These are phyloP conservation scores for Lineus longissimus DNA, from an alignment of 1,140 invertebrate genomes.

Conservation along the genomic window DNA sequence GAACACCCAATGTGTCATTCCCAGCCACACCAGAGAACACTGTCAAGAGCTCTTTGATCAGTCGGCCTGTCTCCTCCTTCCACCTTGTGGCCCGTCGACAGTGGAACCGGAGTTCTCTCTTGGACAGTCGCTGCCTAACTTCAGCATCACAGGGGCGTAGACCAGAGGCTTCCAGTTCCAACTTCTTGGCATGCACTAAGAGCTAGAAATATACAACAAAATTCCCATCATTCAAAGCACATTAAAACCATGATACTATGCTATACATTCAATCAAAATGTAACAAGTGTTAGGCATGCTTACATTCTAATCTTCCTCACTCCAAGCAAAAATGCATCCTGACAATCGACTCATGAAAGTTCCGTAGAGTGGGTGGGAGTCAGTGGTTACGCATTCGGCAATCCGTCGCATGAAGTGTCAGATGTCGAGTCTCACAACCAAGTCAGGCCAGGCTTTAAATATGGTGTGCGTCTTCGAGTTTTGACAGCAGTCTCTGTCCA, in stretches of 20 bases:
- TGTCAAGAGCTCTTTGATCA: not conserved
- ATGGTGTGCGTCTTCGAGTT: not conserved
- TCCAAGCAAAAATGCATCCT: conserved; percentile 15
- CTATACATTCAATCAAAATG: no score
- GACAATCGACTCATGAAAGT: conserved; percentile 12
- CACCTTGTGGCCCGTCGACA: conserved; percentile 11
- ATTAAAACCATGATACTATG: no score
- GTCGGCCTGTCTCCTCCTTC: not conserved
- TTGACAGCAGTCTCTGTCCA: conserved; percentile 7
- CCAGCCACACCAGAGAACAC: conserved; percentile 1
- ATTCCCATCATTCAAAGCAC: no score
- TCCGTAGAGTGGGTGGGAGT: conserved; percentile 14
- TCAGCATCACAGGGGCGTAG: not conserved
- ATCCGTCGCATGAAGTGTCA: conserved; percentile 20
- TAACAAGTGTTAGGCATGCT: no score
- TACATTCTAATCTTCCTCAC: not conserved
- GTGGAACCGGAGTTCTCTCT: conserved; percentile 8
- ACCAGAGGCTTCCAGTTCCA: not conserved
- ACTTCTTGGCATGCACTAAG: conserved; percentile 12
- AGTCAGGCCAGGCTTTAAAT: conserved; percentile 8
- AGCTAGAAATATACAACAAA: not conserved
- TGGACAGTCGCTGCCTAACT: not conserved
- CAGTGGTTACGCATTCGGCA: conserved; percentile 6
- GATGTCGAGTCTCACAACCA: conserved; percentile 11
- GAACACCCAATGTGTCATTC: conserved; percentile 13